Evolutionary conservation across 2,113 vertebrate genomes (phyloP), one percentile per base, ranked within the genome.

Genomic region (Myrmophylax atrothorax): DNA sequence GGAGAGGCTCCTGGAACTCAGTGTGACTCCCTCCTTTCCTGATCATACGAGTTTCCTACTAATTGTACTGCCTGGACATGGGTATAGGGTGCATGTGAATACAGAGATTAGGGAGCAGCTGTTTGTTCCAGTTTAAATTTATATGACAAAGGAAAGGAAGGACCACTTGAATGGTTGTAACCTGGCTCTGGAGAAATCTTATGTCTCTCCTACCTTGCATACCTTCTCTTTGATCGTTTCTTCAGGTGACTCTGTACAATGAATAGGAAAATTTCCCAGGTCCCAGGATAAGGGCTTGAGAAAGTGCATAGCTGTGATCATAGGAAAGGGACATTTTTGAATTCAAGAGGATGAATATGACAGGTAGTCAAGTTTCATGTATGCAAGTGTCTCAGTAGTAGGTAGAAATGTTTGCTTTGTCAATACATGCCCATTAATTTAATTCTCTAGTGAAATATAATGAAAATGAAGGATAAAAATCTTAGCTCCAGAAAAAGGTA

Each of bases 1-100:
- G 6, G 35, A 76, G 53, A 56, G 46, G 26, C 2, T 50, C 4
- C 28, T 23, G 22, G 26, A 80, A 37, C 12, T 46, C 2, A 2
- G 15, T 4, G 23, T 47, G 42, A 38, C 16, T 81, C 20, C 19
- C 12, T 46, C 19, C 13, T 69, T 63, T 37, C 47, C 49, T 76
- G 38, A 12, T 83, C 1, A 0, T 25, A 1, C 10, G n/a, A 46
- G 22, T 46, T 82, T 76, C 53, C 62, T 31, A 12, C 22, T 46
- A 17, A 37, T 37, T 3, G 7, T 40, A 2, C 35, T 62, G 35
- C 38, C 33, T 33, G 10, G 14, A 3, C 25, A 4, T 10, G 42
- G 8, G 19, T 28, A 40, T 46, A 24, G 7, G 10, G 13, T 69
- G 19, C 4, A 4, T 6, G 12, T 16, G 55, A 28, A 26, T 29